Evolutionary conservation across 2,888 invertebrate genomes (phyloP).

Genomic region (Andricus curvator): DNA sequence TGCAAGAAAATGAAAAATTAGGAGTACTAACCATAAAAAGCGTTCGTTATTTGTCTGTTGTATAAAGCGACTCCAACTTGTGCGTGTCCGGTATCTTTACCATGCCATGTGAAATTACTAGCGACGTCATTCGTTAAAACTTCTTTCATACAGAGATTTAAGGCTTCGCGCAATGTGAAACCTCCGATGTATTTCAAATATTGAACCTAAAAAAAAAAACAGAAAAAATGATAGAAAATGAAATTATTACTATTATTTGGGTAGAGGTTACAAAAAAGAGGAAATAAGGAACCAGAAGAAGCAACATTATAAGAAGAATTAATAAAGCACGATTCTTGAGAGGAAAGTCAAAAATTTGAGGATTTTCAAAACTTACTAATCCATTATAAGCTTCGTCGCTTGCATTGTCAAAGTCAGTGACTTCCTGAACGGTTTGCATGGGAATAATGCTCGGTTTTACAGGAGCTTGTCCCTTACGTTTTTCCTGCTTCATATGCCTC

Average conservation of each 20-base stretch:
- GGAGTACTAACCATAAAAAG: slow-evolving; percentile 18
- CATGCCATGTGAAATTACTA: slow-evolving; percentile 35
- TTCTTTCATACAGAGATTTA: slow-evolving; percentile 38
- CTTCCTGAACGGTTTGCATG: slow-evolving; percentile 36
- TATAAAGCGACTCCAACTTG: slow-evolving; percentile 31
- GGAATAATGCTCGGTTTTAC: slow-evolving; percentile 26
- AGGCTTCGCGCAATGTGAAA: slow-evolving; percentile 23
- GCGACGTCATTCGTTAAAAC: slow-evolving; percentile 32
- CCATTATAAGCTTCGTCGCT: slow-evolving; percentile 16
- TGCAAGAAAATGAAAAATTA: background rate
- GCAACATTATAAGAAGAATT: background rate
- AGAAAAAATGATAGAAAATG: background rate
- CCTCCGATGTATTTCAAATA: slow-evolving; percentile 37
- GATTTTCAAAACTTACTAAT: background rate
- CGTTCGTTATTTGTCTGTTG: slow-evolving; percentile 38
- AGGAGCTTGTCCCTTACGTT: slow-evolving; percentile 25
- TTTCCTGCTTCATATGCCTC: slow-evolving; percentile 20
- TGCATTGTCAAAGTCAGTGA: slow-evolving; percentile 32
- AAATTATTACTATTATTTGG: background rate
- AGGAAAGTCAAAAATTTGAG: background rate
- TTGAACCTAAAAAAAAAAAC: background rate
- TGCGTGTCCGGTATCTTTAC: slow-evolving; percentile 31
- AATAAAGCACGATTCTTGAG: no score
- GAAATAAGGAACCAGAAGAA: no score
- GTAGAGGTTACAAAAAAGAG: no score